Conservation (phyloP, 2,888 invertebrate species). For the Cephus runcator region DNA sequence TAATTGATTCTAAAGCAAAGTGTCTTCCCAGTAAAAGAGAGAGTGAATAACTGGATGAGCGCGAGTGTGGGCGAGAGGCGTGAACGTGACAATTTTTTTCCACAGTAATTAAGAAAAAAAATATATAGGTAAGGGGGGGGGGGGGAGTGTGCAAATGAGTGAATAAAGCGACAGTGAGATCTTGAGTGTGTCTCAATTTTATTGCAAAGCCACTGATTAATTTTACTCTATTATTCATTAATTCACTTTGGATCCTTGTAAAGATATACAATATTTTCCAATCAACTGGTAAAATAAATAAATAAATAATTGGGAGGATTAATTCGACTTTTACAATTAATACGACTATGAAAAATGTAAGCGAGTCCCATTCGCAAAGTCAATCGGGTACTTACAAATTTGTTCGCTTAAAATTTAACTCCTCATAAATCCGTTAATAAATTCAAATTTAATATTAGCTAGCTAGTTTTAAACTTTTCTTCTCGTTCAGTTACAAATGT, state of each 20-base stretch:
- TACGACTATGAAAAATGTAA: background rate
- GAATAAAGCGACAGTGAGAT: background rate
- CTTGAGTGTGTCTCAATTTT: background rate
- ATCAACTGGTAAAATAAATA: conserved; percentile 2
- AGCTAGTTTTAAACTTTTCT: background rate
- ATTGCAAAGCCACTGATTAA: conserved; percentile 2
- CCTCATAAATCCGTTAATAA: background rate
- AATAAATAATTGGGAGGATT: conserved; percentile 5
- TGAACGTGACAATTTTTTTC: background rate
- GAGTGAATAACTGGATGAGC: background rate
- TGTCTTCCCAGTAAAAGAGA: background rate
- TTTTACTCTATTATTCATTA: background rate
- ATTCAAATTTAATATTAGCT: background rate
- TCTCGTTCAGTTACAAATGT: conserved; percentile 10
- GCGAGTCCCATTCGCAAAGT: background rate
- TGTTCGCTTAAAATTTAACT: background rate
- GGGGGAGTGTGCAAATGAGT: background rate
- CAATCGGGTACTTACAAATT: background rate
- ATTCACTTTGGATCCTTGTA: background rate
- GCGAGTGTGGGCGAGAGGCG: background rate
- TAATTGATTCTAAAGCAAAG: background rate
- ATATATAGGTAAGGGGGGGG: background rate
- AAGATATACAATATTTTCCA: background rate
- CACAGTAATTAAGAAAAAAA: background rate
- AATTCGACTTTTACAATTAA: background rate